Evolutionary conservation across 2,113 vertebrate species (phyloP).

Genomic region (Rhea pennata): DNA sequence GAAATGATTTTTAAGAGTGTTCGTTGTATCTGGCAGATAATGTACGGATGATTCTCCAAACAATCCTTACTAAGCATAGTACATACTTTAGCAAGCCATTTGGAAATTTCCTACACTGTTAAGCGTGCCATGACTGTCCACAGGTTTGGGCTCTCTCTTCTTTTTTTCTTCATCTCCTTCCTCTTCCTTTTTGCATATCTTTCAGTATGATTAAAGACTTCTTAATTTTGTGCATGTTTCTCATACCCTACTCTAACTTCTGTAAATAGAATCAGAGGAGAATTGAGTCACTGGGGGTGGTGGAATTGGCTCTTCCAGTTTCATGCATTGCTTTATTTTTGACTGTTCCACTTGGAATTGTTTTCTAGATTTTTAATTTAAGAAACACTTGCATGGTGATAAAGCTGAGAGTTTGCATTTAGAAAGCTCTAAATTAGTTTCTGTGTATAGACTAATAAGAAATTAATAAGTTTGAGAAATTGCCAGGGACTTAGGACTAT

Average conservation of each 20-base stretch:
- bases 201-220: background rate
- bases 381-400: background rate
- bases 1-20: accelerated
- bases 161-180: background rate
- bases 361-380: background rate
- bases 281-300: background rate
- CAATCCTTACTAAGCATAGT: accelerated
- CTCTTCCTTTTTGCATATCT: background rate
- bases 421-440: background rate
- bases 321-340: background rate
- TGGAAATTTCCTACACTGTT: background rate
- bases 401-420: background rate
- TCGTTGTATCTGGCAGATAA: background rate
- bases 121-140: background rate
- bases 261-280: background rate
- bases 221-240: background rate
- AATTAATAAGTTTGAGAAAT: background rate
- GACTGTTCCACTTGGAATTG: background rate
- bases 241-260: background rate
- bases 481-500: background rate
- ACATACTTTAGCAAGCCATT: accelerated
- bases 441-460: background rate
- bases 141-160: background rate
- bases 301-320: background rate
- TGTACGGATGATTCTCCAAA: accelerated